Evolutionary conservation across 2,888 invertebrate species (phyloP), one percentile per base, ranked within the genome.

Genomic region (Synergus japonicus): DNA sequence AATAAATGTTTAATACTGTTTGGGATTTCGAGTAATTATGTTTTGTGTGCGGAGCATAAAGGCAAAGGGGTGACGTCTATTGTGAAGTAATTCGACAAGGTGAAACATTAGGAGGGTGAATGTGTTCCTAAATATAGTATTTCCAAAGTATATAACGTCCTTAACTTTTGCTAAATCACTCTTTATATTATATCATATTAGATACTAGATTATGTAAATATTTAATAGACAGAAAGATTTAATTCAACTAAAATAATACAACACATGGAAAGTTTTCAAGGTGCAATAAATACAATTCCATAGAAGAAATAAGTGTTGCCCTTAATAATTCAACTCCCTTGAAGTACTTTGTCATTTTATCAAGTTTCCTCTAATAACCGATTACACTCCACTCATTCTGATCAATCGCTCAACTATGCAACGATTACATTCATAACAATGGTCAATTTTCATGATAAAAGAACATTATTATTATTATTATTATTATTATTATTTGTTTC

Each of bases 11-110:
- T 90, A 87, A 90, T 89, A 85, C 82, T 89, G 88, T 89, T 89
- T 90, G 87, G 88, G 88, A 89, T 90, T 89, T 89, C 86, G 82
- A 88, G 89, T 90, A 89, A 90, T 90, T 90, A 89, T 88, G 86
- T 89, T 89, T 88, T 86, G 87, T 88, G 84, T 87, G 81, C 79
- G 83, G 78, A 79, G 81, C 46, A 18, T 76, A 43, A 78, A 78
- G 81, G 80, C 78, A 79, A 83, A 77, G 83, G 83, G 83, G 65
- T 79, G 81, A 80, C 83, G 82, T 86, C 86, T 83, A 89, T 89
- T 87, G 87, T 87, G 84, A 82, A 85, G 84, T 86, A 87, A 88
- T 89, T 88, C 86, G 88, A 84, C 83, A 84, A 85, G 85, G 85
- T 84, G 82, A 86, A 86, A 85, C 83, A 81, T 82, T 82, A 81